phyloP scores from a whole-genome alignment of 2,797 vertebrate species.

The Thalassophryne amazonica region DNA sequence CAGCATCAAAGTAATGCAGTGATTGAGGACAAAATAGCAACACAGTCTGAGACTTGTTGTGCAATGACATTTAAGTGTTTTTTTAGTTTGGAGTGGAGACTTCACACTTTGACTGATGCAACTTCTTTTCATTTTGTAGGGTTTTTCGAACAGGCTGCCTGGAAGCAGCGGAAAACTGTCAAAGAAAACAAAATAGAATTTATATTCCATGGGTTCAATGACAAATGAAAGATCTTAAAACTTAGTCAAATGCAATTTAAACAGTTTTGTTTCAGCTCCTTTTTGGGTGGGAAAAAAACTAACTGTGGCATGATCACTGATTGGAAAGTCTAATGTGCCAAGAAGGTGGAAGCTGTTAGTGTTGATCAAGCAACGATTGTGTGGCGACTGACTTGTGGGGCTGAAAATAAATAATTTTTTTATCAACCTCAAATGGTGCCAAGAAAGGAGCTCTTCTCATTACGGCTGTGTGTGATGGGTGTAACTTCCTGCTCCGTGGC shows the following conservation, averaged over 20 bases:
- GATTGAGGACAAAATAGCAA: conserved; percentile 43
- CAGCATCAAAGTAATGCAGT: conserved; percentile 25
- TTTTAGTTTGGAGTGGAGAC: conserved; percentile 18
- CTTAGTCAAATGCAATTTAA: conserved; percentile 47
- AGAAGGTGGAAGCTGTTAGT: conserved; percentile 55
- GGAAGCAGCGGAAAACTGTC: conserved; percentile 26
- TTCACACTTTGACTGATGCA: conserved; percentile 35
- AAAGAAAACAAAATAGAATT: conserved; percentile 42
- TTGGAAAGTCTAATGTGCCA: conserved; percentile 46
- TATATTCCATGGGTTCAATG: conserved; percentile 34
- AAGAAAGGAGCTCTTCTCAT: conserved; percentile 62
- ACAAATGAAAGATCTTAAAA: conserved; percentile 49
- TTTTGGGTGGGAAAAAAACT: conserved; percentile 27
- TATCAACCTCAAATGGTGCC: conserved; percentile 43
- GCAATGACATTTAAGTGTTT: conserved; percentile 31
- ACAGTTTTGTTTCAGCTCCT: conserved; percentile 24
- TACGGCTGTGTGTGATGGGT: conserved; percentile 56
- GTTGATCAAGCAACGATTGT: conserved; percentile 66
- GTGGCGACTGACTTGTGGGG: conserved; percentile 42
- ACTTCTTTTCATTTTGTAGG: conserved; percentile 30
- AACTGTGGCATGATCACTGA: conserved; percentile 56
- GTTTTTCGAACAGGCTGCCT: conserved; percentile 37
- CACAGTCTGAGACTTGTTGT: conserved; percentile 36
- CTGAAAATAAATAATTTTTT: conserved; percentile 54
- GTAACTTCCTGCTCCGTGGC: conserved; percentile 47